A percentile compares a stretch with the other conserved stretches of the same genome.
These are phyloP conservation scores for Heliconius charithonia DNA, from an alignment of 2,888 invertebrate genomes.

Conservation along the genomic window DNA sequence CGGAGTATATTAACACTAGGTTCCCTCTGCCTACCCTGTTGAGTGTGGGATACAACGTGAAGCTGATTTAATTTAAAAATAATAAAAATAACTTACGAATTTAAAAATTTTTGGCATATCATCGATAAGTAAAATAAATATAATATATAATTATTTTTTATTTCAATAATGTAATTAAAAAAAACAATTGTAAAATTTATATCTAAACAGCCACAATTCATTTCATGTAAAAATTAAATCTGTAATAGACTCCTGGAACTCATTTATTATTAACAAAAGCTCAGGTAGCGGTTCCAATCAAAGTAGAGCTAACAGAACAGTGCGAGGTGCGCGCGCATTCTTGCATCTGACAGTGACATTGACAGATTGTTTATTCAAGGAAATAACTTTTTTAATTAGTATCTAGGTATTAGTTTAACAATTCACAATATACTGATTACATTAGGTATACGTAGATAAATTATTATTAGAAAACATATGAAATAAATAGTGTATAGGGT, in stretches of 20 bases:
- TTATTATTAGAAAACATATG: background rate
- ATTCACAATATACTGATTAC: background rate
- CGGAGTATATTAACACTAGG: no score
- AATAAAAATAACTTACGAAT: no score
- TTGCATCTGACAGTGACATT: constrained; percentile 44
- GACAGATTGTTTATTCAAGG: constrained; percentile 42
- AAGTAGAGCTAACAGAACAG: constrained; percentile 27
- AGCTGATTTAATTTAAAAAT: no score
- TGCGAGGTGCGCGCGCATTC: constrained; percentile 45
- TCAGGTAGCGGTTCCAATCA: constrained; percentile 33
- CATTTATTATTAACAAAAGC: constrained; percentile 29
- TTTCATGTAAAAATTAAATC: background rate
- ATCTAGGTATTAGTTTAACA: background rate
- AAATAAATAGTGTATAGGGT: background rate
- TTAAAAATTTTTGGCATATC: no score
- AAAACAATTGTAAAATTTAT: background rate
- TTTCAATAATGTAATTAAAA: no score
- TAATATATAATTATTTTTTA: no score
- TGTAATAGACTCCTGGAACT: background rate
- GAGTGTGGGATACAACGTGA: no score
- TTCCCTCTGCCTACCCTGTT: no score
- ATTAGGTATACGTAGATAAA: background rate
- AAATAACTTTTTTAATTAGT: constrained; percentile 8
- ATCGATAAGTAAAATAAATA: no score
- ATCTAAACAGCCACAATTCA: no score